phyloP scores from a whole-genome alignment of 92 coral and sea anemone species.

The Porites rus region DNA sequence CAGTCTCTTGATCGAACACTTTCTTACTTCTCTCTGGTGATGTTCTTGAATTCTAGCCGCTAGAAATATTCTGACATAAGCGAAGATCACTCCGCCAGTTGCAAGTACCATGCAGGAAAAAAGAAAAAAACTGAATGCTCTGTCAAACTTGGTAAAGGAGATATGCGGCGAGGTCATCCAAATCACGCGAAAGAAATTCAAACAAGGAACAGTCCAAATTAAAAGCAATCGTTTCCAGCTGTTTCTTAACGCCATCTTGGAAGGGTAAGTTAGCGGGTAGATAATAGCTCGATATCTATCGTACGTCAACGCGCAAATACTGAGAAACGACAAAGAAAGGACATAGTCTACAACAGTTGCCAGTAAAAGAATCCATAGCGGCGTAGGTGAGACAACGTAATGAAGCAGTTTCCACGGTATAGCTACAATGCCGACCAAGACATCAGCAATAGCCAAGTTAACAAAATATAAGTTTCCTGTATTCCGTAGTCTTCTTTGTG shows the following conservation, averaged over 20 bases:
- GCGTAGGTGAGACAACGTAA: slow-evolving; percentile 16
- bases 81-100: slow-evolving; percentile 24
- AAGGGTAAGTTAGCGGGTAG: slow-evolving; percentile 45
- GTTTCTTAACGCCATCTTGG: slow-evolving; percentile 22
- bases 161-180: slow-evolving; percentile 41
- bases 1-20: not conserved
- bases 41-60: slow-evolving; percentile 42
- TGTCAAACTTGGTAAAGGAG: slow-evolving; percentile 9
- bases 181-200: slow-evolving; percentile 34
- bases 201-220: slow-evolving; percentile 41
- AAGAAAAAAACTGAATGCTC: slow-evolving; percentile 26
- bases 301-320: slow-evolving; percentile 56
- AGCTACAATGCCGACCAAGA: slow-evolving; percentile 54
- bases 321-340: slow-evolving; percentile 33
- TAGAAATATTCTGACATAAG: slow-evolving; percentile 42
- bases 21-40: slow-evolving; percentile 1
- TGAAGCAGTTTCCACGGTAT: slow-evolving; percentile 58
- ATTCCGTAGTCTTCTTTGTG: slow-evolving; percentile 40
- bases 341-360: slow-evolving; percentile 41
- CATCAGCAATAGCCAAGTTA: slow-evolving; percentile 48
- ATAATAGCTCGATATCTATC: slow-evolving; percentile 54
- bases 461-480: slow-evolving; percentile 38
- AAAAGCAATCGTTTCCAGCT: slow-evolving; percentile 10
- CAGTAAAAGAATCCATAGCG: slow-evolving; percentile 11
- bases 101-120: slow-evolving; percentile 12